Base-by-base conservation (phyloP, 2,797 vertebrate species). In the Stomatorhinus walkeri region DNA sequence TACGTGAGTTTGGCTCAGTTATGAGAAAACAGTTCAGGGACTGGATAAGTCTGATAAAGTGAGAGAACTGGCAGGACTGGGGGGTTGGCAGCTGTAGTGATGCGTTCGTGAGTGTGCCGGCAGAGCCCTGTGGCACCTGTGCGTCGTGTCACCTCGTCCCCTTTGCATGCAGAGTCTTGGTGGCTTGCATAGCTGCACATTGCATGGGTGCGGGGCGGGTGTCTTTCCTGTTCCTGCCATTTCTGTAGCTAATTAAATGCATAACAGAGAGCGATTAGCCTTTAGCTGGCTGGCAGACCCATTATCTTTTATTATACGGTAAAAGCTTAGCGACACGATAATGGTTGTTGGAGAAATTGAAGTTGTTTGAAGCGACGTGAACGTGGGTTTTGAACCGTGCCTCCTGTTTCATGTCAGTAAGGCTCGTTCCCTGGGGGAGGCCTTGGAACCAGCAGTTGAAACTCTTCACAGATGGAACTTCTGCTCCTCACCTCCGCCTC, bases 21-120 rank as follows among this genome's bases (percentile, higher is more conserved):
- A 59, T 86, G 89, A 90, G 90, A 91, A 91, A 86, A 87, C 87
- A 89, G 88, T 91, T 87, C 89, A 90, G 88, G 90, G 88, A 93
- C 93, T 91, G 85, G 88, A 93, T 91, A 90, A 64, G 68, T 91
- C 85, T 88, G 61, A 87, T 91, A 90, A 92, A 94, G 90, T 89
- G 91, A 90, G 91, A 93, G 90, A 89, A 22, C 32, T 43, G 40
- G 16, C 19, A n/a, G 79, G 22, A 48, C 36, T 83, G 36, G 28
- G 72, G 36, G 28, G 14, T 10, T 14, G 28, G 28, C 3, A 3
- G 1, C 68, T 19, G 64, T 12, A 28, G 28, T 36, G 24, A 32
- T 76, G 68, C 14, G 3, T 72, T 10, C 14, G 0, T 22, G n/a
- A 22, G 7, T 61, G 56, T 61, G n/a, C 59, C n/a, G 22, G 7